A percentile compares a stretch with the other conserved stretches of the same genome.
Evolutionary conservation across 2,797 vertebrate genomes (phyloP).

Genomic region (Syndactyla subalaris): DNA sequence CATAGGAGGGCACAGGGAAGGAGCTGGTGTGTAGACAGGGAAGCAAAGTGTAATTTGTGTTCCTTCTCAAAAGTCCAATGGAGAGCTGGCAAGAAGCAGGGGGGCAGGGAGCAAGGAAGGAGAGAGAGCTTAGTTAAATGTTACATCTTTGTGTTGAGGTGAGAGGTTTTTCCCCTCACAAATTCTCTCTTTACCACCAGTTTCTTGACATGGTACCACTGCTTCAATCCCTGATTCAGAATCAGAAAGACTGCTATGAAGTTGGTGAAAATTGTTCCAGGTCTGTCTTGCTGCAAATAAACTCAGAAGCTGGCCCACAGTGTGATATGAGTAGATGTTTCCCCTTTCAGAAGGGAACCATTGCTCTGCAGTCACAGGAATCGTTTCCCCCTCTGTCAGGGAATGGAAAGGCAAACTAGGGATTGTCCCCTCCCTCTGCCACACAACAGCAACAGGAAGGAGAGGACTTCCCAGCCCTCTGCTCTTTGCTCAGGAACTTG

Average conservation of each 20-base stretch:
- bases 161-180: background rate
- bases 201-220: background rate
- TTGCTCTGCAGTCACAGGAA: background rate
- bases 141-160: background rate
- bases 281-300: background rate
- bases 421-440: background rate
- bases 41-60: background rate
- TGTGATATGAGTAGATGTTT: background rate
- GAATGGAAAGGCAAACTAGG: background rate
- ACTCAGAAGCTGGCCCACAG: background rate
- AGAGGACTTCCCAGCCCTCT: background rate
- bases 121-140: background rate
- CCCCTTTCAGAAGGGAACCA: slow-evolving; percentile 14
- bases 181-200: background rate
- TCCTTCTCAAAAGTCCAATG: background rate
- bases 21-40: fast-evolving
- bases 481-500: background rate
- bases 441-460: background rate
- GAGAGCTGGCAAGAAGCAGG: background rate
- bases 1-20: background rate
- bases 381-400: background rate
- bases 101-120: background rate
- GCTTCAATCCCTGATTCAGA: background rate
- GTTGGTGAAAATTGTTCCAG: fast-evolving
- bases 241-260: background rate